Evolutionary conservation across 2,113 vertebrate genomes (phyloP).

Genomic region (Murina feae): DNA sequence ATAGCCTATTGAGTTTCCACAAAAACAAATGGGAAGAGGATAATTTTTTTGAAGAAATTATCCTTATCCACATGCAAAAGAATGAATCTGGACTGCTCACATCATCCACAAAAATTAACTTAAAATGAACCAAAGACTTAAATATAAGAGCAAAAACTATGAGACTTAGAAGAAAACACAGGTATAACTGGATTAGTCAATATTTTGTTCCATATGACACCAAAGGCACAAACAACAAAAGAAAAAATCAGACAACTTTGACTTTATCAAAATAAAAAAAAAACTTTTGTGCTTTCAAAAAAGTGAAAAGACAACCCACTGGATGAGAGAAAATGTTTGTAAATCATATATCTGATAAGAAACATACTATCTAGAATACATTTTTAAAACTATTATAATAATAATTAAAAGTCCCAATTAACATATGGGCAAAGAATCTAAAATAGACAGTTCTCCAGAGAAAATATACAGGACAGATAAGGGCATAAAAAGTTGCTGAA

Average conservation of each 20-base stretch:
- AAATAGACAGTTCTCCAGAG: neutral
- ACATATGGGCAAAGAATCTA: neutral
- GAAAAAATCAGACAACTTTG: neutral
- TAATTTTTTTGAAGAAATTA: neutral
- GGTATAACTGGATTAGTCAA: neutral
- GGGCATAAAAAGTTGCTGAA: neutral
- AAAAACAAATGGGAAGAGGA: neutral
- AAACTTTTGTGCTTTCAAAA: neutral
- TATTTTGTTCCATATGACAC: neutral
- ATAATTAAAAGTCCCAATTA: neutral
- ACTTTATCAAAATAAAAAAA: neutral
- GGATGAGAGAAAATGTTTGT: neutral
- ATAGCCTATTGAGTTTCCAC: neutral
- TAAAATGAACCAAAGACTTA: neutral
- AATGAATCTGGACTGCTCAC: neutral
- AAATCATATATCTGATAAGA: neutral
- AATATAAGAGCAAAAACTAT: neutral
- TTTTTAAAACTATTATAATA: neutral
- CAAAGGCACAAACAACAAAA: neutral
- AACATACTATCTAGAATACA: neutral
- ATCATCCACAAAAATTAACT: neutral
- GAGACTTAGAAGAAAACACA: neutral
- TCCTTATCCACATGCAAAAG: neutral
- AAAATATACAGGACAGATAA: neutral
- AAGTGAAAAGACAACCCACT: neutral